A percentile compares a stretch with the other conserved stretches of the same genome.
Conservation (phyloP, 2,113 vertebrate genomes). For the Cavia porcellus region DNA sequence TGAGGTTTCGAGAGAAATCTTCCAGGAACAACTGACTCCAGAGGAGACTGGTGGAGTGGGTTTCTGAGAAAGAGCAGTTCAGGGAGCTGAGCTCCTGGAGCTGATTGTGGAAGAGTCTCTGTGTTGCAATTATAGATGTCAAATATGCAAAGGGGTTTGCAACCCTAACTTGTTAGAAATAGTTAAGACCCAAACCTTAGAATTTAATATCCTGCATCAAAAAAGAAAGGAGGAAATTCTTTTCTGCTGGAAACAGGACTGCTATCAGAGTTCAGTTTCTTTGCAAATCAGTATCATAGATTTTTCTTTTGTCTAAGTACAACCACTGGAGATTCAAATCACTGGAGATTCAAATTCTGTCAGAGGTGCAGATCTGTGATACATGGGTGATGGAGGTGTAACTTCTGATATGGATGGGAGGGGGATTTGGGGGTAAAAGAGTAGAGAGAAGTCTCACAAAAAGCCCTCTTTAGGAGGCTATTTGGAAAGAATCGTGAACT, state of each 20-base stretch:
- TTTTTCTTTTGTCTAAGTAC: not conserved
- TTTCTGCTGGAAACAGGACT: not conserved
- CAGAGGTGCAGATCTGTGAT: not conserved
- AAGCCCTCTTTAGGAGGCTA: not conserved
- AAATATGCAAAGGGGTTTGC: not conserved
- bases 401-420: not conserved
- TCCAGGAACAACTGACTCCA: not conserved
- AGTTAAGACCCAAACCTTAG: not conserved
- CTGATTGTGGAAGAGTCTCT: not conserved
- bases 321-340: not conserved
- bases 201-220: not conserved
- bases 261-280: not conserved
- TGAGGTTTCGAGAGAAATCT: not conserved
- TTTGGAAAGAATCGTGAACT: not conserved
- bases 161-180: slow-evolving; percentile 10
- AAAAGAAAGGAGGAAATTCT: not conserved
- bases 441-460: not conserved
- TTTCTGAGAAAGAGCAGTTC: not conserved
- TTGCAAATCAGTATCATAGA: not conserved
- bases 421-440: not conserved
- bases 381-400: not conserved
- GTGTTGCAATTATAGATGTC: not conserved
- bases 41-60: not conserved
- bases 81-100: too few species aligned
- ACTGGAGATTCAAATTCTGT: not conserved